Evolutionary conservation across 2,888 invertebrate species (phyloP).

Genomic region (Hyalella azteca): DNA sequence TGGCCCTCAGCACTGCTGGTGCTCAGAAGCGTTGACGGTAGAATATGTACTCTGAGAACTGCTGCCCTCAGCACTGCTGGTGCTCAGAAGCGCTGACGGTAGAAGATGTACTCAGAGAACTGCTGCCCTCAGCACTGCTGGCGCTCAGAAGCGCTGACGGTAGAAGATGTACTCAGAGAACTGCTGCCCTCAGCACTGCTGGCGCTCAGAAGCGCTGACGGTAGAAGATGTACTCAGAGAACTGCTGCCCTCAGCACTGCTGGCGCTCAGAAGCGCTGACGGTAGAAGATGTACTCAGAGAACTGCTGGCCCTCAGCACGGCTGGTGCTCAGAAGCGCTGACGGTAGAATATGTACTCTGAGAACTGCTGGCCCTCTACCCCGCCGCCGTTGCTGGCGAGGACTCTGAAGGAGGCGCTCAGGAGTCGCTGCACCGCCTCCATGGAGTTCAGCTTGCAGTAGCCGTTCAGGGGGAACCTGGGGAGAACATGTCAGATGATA

Average conservation of each 20-base stretch:
- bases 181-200: neutral
- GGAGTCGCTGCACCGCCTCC: constrained; percentile 80
- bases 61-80: too few species aligned
- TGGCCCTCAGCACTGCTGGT: too few species aligned
- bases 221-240: neutral
- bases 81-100: too few species aligned
- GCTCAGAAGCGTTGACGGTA: too few species aligned
- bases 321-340: constrained; percentile 61
- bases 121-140: neutral
- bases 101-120: too few species aligned
- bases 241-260: neutral
- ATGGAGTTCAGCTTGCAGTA: constrained; percentile 89
- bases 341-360: constrained; percentile 82
- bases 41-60: too few species aligned
- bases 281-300: neutral
- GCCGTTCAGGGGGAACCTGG: constrained; percentile 80
- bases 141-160: neutral
- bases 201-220: neutral
- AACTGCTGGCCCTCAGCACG: neutral
- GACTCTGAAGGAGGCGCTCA: constrained; percentile 78
- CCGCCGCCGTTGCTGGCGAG: constrained; percentile 85
- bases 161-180: neutral
- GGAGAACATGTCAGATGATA: neutral
- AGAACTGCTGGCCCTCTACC: constrained; percentile 87
- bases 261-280: neutral